Evolutionary conservation across 2,888 invertebrate species (phyloP).

Genomic region (Lagria hirta): DNA sequence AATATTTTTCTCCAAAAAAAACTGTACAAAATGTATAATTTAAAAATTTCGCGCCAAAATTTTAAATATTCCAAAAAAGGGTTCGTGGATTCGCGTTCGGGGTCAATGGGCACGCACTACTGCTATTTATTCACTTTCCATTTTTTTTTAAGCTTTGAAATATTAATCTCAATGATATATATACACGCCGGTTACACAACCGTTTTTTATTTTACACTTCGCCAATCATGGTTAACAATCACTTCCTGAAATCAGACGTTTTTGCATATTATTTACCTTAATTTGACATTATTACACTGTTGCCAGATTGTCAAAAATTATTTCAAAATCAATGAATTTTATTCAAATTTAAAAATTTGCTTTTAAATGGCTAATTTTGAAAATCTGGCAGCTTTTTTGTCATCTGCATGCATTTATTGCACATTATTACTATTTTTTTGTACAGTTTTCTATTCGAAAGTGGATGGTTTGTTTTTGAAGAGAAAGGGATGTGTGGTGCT

Average conservation of each 20-base stretch:
- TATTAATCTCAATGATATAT: slow-evolving; percentile 5
- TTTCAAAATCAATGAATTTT: too few relatives aligned
- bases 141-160: slow-evolving; percentile 17
- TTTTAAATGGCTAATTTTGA: not conserved
- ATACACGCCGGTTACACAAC: slow-evolving; percentile 4
- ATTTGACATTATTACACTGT: not conserved
- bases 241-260: not conserved
- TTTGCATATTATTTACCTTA: not conserved
- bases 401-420: not conserved
- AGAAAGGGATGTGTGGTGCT: slow-evolving; percentile 32
- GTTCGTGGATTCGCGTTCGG: too few relatives aligned
- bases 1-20: too few relatives aligned
- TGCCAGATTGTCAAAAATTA: not conserved
- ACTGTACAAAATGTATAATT: not conserved
- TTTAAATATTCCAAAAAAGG: too few relatives aligned
- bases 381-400: not conserved
- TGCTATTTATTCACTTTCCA: slow-evolving; percentile 18
- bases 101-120: too few relatives aligned
- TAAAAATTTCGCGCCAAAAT: too few relatives aligned
- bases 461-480: slow-evolving; percentile 22
- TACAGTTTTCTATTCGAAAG: slow-evolving; percentile 33
- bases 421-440: slow-evolving; percentile 3
- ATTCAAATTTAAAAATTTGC: not conserved
- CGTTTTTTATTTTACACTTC: slow-evolving; percentile 5
- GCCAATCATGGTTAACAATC: not conserved